phyloP scores from a whole-genome alignment of 64 coral and sea anemone species.

The Orbicella faveolata region DNA sequence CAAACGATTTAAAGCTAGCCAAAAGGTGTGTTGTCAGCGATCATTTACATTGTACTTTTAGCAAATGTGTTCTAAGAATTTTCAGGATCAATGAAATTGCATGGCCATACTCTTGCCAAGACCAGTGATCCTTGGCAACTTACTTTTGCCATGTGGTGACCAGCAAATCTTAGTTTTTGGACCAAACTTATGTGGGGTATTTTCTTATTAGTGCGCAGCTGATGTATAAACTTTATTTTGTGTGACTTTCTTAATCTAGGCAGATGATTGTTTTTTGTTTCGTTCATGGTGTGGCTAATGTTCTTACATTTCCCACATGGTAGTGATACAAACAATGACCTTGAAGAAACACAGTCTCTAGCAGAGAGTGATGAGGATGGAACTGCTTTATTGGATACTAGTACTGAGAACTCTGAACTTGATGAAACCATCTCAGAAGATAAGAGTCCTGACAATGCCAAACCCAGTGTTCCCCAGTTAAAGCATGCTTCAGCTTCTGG shows the following conservation, averaged over 20 bases:
- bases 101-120: slow-evolving; percentile 10
- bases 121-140: slow-evolving; percentile 8
- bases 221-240: not conserved
- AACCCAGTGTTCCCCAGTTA: slow-evolving; percentile 8
- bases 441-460: slow-evolving; percentile 13
- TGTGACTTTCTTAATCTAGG: not conserved
- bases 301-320: slow-evolving; percentile 6
- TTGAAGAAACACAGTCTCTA: slow-evolving; percentile 20
- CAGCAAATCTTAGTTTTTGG: slow-evolving; percentile 19
- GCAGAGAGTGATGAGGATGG: slow-evolving; percentile 24
- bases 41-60: slow-evolving; percentile 15
- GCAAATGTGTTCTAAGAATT: slow-evolving; percentile 29
- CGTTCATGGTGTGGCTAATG: slow-evolving; percentile 21
- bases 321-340: slow-evolving; percentile 5
- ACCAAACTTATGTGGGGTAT: not conserved
- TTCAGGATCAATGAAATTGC: slow-evolving; percentile 22
- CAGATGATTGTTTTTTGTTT: slow-evolving; percentile 17
- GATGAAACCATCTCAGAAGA: slow-evolving; percentile 9
- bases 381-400: not conserved
- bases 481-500: not conserved
- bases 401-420: slow-evolving; percentile 20
- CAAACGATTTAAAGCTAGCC: not conserved
- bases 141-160: slow-evolving; percentile 16
- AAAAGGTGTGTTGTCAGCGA: not conserved
- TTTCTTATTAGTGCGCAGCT: not conserved